These are phyloP conservation scores for Neosilurus mollespiculum DNA, from an alignment of 2,797 vertebrate genomes.

Conservation along the genomic window DNA sequence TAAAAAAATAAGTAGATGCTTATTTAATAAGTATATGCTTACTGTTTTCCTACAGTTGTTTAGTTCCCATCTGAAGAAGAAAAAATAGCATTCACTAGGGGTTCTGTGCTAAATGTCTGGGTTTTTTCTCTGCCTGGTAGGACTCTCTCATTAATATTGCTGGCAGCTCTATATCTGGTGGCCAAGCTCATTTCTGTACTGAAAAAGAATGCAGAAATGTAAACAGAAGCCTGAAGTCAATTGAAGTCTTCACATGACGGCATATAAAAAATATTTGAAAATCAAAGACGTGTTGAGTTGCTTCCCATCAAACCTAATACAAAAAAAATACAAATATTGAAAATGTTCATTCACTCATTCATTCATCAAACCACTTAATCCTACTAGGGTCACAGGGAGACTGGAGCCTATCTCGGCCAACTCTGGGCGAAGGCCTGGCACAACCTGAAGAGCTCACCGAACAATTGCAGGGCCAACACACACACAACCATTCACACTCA, in stretches of 20 bases:
- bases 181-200: not conserved
- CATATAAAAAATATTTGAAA: not conserved
- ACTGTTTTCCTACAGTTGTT: not conserved
- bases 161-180: conserved; percentile 12
- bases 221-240: not conserved
- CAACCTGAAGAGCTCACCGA: too few species aligned
- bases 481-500: too few species aligned
- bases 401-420: too few species aligned
- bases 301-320: too few species aligned
- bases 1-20: not conserved
- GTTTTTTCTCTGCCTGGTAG: not conserved
- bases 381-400: too few species aligned
- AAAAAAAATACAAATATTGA: too few species aligned
- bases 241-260: not conserved
- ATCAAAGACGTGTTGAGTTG: not conserved
- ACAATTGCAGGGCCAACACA: too few species aligned
- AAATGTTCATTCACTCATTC: too few species aligned
- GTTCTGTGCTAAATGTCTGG: not conserved
- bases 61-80: not conserved
- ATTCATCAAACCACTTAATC: too few species aligned
- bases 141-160: not conserved
- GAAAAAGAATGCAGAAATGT: not conserved
- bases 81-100: not conserved
- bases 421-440: too few species aligned
- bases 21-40: not conserved